phyloP scores from a whole-genome alignment of 2,113 vertebrate species.

The Forbesichthys papilliferus region DNA sequence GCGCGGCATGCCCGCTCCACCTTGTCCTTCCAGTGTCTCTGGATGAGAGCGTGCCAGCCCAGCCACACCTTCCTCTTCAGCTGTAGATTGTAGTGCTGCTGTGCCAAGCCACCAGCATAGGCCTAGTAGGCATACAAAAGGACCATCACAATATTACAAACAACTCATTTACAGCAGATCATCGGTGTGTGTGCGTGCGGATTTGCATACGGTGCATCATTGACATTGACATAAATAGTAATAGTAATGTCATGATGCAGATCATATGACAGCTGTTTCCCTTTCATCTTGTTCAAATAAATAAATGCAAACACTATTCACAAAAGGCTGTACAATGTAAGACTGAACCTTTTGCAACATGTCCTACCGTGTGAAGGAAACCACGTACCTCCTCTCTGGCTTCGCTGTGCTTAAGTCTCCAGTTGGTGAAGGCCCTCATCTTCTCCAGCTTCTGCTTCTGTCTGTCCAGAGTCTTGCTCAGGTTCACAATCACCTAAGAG shows the following conservation, averaged over 20 bases:
- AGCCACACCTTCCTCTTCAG: conserved; percentile 88
- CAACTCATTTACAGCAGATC: conserved; percentile 17
- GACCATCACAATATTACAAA: conserved; percentile 38
- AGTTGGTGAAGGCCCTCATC: conserved; percentile 86
- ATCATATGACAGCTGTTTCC: conserved; percentile 3
- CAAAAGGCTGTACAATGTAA: too few relatives aligned
- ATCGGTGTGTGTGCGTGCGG: neutral
- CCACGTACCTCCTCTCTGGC: conserved; percentile 83
- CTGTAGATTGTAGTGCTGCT: conserved; percentile 79
- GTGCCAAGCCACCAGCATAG: conserved; percentile 77
- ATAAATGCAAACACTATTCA: neutral
- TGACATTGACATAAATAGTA: conserved; percentile 3
- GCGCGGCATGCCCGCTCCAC: conserved; percentile 86
- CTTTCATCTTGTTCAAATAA: neutral
- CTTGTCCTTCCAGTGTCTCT: conserved; percentile 85
- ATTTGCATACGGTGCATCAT: conserved; percentile 47
- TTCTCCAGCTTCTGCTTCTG: conserved; percentile 87
- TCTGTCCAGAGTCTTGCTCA: conserved; percentile 84
- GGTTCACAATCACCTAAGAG: conserved; percentile 85
- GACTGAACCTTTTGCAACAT: too few relatives aligned
- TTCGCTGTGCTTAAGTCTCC: conserved; percentile 83
- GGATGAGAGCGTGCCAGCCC: conserved; percentile 80
- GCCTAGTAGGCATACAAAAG: conserved; percentile 67
- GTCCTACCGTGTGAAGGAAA: neutral
- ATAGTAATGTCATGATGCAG: neutral